Evolutionary conservation across 2,888 invertebrate genomes (phyloP), one percentile per base, ranked within the genome.

Genomic region (Malthinus seriepunctatus): DNA sequence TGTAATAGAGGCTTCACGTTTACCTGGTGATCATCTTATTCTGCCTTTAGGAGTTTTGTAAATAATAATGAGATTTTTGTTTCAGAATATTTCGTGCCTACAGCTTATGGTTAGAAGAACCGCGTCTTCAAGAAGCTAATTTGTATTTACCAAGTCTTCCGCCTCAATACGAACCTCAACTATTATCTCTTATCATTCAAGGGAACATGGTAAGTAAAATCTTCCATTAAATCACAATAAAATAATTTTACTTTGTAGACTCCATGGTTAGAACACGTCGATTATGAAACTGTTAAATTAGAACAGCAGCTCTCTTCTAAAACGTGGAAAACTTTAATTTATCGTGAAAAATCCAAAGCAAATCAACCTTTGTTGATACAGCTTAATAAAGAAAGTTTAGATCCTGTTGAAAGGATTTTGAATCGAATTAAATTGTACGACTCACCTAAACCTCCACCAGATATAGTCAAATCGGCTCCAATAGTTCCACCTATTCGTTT

Each of bases 71-170:
- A 23, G 5, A n/a, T n/a, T n/a, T 23, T 5, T 23, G 2, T 68
- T 71, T 12, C 60, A 86, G 85, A 67, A 77, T 88, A 51, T 86
- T 86, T 72, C 82, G 82, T 69, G 86, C 89, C 1, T 86, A 86
- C 69, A 80, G 81, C 0, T 76, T 91, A 11, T 93, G 93, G 93
- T 76, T 93, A 54, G 90, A 92, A 72, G 93, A 93, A 70, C 87
- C 88, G 0, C 80, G 86, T 57, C 79, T 93, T 1, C 90, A 90
- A 72, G 88, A 88, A 69, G 78, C 84, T 1, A 83, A 83, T 45
- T 75, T 89, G 12, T 85, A 87, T 73, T 77, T 89, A 49, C 86
- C 87, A 32, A 84, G 88, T 33, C 78, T 92, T 37, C 90, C 92
- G 7, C 85, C 87, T 0, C 88, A 90, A 68, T 93, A 90, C 71